Percentiles rank a stretch among this genome's conserved stretches.
These are phyloP conservation scores for Acipenser transmontanus DNA, from an alignment of 2,797 vertebrate species.

Conservation along the genomic window DNA sequence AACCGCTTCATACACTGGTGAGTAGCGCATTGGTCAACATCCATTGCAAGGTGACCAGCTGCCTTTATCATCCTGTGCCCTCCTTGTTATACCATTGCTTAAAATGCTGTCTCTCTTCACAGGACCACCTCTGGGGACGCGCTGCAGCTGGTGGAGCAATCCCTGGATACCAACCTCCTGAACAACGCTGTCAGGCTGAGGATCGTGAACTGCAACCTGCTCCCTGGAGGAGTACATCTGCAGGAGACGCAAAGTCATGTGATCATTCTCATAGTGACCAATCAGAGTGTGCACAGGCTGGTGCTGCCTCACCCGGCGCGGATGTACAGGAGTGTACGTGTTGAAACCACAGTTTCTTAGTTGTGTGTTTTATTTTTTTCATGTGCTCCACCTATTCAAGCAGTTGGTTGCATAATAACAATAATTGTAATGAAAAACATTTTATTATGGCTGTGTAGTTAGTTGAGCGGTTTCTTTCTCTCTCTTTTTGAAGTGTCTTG, in stretches of 20 bases:
- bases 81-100: too few species aligned
- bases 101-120: slow-evolving; percentile 4
- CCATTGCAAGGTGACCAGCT: too few species aligned
- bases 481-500: too few species aligned
- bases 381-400: too few species aligned
- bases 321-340: slow-evolving; percentile 85
- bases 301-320: slow-evolving; percentile 78
- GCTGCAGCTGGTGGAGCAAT: slow-evolving; percentile 80
- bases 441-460: too few species aligned
- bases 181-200: slow-evolving; percentile 72
- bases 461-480: too few species aligned
- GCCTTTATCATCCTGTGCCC: too few species aligned
- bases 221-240: slow-evolving; percentile 75
- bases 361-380: too few species aligned
- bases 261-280: slow-evolving; percentile 73
- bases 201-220: slow-evolving; percentile 67
- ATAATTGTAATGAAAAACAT: too few species aligned
- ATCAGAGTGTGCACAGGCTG: slow-evolving; percentile 79
- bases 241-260: slow-evolving; percentile 79
- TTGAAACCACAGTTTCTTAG: too few species aligned
- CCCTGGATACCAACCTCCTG: slow-evolving; percentile 78
- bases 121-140: slow-evolving; percentile 79
- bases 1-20: slow-evolving; percentile 87
- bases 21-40: slow-evolving; percentile 31
- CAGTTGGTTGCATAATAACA: too few species aligned